Evolutionary conservation across 2,113 vertebrate genomes (phyloP).

Genomic region (Athene cunicularia): DNA sequence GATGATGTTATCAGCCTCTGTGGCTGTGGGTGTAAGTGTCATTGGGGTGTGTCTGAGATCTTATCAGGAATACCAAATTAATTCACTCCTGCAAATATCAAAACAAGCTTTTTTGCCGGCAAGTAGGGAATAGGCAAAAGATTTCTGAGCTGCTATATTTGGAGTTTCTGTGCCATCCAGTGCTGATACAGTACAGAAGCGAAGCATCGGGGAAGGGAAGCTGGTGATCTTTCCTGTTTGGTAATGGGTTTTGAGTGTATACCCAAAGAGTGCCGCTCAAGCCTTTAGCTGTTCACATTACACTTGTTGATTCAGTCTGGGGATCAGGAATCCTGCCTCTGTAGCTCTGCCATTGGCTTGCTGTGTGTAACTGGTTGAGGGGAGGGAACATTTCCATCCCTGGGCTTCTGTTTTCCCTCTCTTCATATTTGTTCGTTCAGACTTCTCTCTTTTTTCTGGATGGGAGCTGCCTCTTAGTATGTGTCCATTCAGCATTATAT

Average conservation of each 20-base stretch:
- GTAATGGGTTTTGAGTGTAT: background rate
- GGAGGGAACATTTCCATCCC: background rate
- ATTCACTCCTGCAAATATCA: conserved; percentile 70
- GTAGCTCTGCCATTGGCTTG: background rate
- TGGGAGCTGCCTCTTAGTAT: background rate
- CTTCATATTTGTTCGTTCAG: background rate
- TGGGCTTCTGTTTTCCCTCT: background rate
- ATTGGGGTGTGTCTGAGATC: conserved; percentile 69
- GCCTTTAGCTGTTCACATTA: background rate
- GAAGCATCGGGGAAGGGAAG: background rate
- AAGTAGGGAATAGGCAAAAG: conserved; percentile 50
- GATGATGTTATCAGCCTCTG: conserved; percentile 70
- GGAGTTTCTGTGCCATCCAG: background rate
- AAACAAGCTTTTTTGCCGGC: conserved; percentile 58
- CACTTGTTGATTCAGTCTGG: background rate
- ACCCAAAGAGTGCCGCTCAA: background rate
- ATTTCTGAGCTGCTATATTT: conserved; percentile 34
- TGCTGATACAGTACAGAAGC: background rate
- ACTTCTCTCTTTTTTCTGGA: background rate
- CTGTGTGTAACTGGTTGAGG: background rate
- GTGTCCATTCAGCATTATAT: background rate
- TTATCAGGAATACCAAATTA: conserved; percentile 74
- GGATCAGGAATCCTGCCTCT: background rate
- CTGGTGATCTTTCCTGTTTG: background rate
- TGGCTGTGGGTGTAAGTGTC: conserved; percentile 73